Evolutionary conservation across 2,888 invertebrate species (phyloP).

Genomic region (Parochlus steinenii): DNA sequence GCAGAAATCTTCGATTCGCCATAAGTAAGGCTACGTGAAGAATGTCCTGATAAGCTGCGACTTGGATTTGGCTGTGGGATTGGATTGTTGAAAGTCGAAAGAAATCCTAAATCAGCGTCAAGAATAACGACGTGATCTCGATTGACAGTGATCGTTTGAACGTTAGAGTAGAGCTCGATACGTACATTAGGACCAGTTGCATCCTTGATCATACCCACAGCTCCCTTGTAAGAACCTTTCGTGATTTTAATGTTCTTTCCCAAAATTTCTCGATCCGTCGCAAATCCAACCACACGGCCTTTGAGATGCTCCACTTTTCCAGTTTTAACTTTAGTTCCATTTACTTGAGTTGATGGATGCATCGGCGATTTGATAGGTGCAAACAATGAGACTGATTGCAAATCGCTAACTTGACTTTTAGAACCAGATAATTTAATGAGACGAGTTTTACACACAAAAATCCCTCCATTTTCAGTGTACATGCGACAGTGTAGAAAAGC

Average conservation of each 20-base stretch:
- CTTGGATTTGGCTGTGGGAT: too few relatives aligned
- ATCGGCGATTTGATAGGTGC: constrained; percentile 82
- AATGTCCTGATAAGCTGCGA: too few relatives aligned
- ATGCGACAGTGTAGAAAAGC: constrained; percentile 93
- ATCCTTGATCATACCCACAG: constrained; percentile 96
- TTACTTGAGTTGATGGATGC: constrained; percentile 57
- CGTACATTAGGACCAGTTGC: constrained; percentile 89
- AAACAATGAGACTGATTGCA: constrained; percentile 69
- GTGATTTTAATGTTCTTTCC: constrained; percentile 96
- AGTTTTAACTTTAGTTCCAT: constrained; percentile 29
- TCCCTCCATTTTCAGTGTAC: constrained; percentile 95
- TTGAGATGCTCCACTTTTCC: constrained; percentile 30
- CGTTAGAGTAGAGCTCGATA: constrained; percentile 91
- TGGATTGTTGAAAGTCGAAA: constrained; percentile 49
- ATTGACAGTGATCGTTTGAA: constrained; percentile 96
- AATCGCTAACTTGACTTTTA: constrained; percentile 23
- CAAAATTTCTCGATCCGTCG: constrained; percentile 81
- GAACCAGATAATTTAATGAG: constrained; percentile 80
- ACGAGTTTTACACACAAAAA: constrained; percentile 92
- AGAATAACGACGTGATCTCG: constrained; percentile 70
- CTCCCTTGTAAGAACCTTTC: constrained; percentile 94
- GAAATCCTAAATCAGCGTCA: constrained; percentile 48
- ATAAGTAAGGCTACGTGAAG: too few relatives aligned
- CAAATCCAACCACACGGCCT: constrained; percentile 45
- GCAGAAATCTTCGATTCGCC: too few relatives aligned